These are phyloP conservation scores for Clistopyga incitator DNA, from an alignment of 2,888 invertebrate species.

Conservation along the genomic window DNA sequence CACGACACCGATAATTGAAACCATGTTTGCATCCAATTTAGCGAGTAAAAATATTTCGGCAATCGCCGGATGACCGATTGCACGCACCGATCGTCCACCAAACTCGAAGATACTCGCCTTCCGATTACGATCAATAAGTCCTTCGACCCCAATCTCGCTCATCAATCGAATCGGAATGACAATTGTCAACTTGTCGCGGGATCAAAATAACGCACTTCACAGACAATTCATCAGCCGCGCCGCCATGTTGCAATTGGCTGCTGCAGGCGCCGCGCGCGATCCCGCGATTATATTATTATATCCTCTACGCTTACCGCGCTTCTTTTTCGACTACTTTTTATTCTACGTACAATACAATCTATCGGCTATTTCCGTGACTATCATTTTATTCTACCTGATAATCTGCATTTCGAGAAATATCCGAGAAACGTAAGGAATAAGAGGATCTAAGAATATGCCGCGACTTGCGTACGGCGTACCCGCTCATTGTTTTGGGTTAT, in stretches of 20 bases:
- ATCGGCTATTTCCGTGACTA: background rate
- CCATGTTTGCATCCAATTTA: slow-evolving; percentile 56
- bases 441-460: background rate
- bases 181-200: slow-evolving; percentile 31
- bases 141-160: slow-evolving; percentile 7
- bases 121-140: background rate
- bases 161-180: background rate
- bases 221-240: slow-evolving; percentile 61
- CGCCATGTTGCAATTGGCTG: slow-evolving; percentile 68
- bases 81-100: background rate
- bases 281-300: no score
- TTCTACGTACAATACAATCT: background rate
- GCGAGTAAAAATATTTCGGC: slow-evolving; percentile 31
- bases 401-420: background rate
- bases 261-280: slow-evolving; percentile 2
- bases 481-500: slow-evolving; percentile 13
- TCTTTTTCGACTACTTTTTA: slow-evolving; percentile 3
- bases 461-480: background rate
- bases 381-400: background rate
- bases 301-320: background rate
- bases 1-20: slow-evolving; percentile 45
- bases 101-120: background rate
- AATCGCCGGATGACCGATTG: slow-evolving; percentile 2
- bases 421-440: background rate
- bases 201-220: slow-evolving; percentile 42